phyloP scores from a whole-genome alignment of 2,113 vertebrate species.

The Melanotaenia duboulayi region DNA sequence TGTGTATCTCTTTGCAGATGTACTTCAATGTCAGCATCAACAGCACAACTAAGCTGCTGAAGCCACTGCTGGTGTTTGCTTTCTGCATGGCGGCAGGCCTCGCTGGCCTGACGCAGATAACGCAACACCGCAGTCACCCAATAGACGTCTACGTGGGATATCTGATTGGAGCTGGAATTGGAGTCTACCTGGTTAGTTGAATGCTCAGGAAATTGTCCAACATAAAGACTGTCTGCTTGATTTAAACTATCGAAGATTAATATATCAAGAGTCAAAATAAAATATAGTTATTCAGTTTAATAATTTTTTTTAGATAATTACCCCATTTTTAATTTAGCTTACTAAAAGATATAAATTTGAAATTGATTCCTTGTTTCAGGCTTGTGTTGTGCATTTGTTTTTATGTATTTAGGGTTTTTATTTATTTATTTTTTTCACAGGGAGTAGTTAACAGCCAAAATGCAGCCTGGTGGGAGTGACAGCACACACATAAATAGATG shows the following conservation, averaged over 20 bases:
- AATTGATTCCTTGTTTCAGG: conserved; percentile 6
- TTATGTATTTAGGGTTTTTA: conserved; percentile 22
- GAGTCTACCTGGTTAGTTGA: conserved; percentile 92
- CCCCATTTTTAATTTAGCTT: neutral
- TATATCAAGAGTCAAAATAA: neutral
- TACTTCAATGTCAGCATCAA: conserved; percentile 96
- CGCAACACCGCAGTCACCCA: conserved; percentile 95
- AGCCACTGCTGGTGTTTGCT: conserved; percentile 93
- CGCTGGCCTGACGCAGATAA: conserved; percentile 95
- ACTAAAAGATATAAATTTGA: neutral
- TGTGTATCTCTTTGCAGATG: conserved; percentile 80
- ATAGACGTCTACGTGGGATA: conserved; percentile 95
- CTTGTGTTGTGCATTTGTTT: conserved; percentile 18
- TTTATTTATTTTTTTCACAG: conserved; percentile 28
- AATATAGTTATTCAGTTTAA: neutral
- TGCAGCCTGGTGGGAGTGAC: conserved; percentile 22
- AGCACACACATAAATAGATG: conserved; percentile 30
- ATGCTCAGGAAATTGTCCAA: neutral
- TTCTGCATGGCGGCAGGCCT: conserved; percentile 93
- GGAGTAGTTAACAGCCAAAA: conserved; percentile 21
- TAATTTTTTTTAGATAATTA: neutral
- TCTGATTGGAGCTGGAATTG: conserved; percentile 92
- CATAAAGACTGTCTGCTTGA: neutral
- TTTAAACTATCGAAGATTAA: neutral
- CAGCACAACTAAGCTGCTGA: conserved; percentile 94